These are phyloP conservation scores for Drepana falcataria DNA, from an alignment of 2,888 invertebrate genomes.

Conservation along the genomic window DNA sequence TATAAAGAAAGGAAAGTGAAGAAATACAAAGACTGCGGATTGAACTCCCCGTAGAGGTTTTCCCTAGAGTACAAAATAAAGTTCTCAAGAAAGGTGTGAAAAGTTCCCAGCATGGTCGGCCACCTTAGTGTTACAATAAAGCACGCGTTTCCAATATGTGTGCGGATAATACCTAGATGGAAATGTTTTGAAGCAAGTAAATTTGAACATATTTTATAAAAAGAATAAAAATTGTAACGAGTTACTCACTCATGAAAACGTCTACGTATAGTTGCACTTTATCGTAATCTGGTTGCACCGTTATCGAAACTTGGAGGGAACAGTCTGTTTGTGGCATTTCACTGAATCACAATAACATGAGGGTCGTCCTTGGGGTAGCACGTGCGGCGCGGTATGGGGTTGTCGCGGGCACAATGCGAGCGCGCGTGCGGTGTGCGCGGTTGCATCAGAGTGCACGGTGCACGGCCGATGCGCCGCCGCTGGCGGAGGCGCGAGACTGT, in stretches of 20 bases:
- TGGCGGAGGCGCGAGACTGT: constrained; percentile 65
- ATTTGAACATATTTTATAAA: too few relatives aligned
- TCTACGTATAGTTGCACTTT: constrained; percentile 71
- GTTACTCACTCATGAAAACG: constrained; percentile 78
- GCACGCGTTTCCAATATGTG: too few relatives aligned
- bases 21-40: too few relatives aligned
- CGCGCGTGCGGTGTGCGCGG: constrained; percentile 23
- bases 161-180: too few relatives aligned
- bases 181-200: too few relatives aligned
- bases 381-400: constrained; percentile 16
- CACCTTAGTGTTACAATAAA: too few relatives aligned
- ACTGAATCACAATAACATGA: constrained; percentile 55
- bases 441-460: constrained; percentile 33
- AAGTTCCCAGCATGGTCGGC: too few relatives aligned
- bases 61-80: too few relatives aligned
- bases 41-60: too few relatives aligned
- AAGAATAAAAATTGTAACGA: too few relatives aligned
- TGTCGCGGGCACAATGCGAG: constrained; percentile 7
- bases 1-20: too few relatives aligned
- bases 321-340: constrained; percentile 75
- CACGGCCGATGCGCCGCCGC: constrained; percentile 55
- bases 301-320: constrained; percentile 69
- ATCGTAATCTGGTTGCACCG: constrained; percentile 64
- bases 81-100: too few relatives aligned
- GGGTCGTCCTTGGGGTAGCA: constrained; percentile 30